phyloP scores from a whole-genome alignment of 2,113 vertebrate species.

The Varanus salvator region DNA sequence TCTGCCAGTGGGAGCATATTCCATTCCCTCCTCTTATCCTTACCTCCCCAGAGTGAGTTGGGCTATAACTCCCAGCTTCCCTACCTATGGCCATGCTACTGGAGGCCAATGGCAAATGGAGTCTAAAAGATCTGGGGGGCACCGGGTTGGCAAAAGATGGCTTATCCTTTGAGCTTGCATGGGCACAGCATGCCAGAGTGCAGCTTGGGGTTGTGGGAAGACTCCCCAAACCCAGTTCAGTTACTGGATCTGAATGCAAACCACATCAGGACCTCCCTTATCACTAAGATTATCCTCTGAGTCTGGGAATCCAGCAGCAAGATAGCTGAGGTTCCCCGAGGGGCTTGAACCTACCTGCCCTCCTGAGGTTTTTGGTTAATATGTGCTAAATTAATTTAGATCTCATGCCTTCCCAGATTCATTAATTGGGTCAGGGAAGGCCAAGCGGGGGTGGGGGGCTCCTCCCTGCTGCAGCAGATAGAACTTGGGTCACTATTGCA shows the following conservation, averaged over 20 bases:
- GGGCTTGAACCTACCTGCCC: no score
- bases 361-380: no score
- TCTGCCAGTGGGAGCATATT: not conserved
- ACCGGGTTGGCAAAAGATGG: no score
- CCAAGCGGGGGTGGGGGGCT: not conserved
- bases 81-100: no score
- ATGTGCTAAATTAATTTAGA: no score
- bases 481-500: not conserved
- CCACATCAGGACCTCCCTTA: not conserved
- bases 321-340: not conserved
- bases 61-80: no score
- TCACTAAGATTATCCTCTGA: not conserved
- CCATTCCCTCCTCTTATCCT: not conserved
- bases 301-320: not conserved
- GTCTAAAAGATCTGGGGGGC: no score
- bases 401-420: no score
- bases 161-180: not conserved
- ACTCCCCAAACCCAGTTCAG: not conserved
- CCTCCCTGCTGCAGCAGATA: not conserved
- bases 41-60: no score
- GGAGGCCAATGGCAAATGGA: no score
- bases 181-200: not conserved
- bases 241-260: not conserved
- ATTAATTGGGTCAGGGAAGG: not conserved
- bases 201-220: not conserved